phyloP scores from a whole-genome alignment of 2,888 invertebrate species.

The Neelides folsomi region DNA sequence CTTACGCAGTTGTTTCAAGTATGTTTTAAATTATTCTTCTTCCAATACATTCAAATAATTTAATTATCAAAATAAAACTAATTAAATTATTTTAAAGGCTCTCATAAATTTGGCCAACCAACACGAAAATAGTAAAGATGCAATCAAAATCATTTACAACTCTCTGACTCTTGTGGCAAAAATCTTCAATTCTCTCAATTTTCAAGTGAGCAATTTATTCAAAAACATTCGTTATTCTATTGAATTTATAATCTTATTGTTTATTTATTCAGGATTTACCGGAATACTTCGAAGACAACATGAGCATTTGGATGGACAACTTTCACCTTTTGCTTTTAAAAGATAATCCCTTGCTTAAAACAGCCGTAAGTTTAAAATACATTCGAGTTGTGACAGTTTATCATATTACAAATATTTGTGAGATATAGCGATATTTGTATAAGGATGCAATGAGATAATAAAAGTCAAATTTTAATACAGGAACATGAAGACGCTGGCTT shows the following conservation, averaged over 20 bases:
- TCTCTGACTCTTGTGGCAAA: slow-evolving; percentile 79
- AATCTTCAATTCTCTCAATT: slow-evolving; percentile 93
- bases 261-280: slow-evolving; percentile 60
- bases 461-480: slow-evolving; percentile 40
- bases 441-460: neutral
- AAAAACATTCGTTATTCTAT: no score
- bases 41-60: neutral
- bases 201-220: slow-evolving; percentile 51
- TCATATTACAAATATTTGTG: neutral
- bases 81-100: slow-evolving; percentile 46
- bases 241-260: neutral
- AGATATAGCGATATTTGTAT: neutral
- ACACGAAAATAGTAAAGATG: slow-evolving; percentile 64
- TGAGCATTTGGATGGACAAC: slow-evolving; percentile 86
- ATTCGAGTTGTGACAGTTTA: slow-evolving; percentile 1
- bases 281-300: slow-evolving; percentile 98
- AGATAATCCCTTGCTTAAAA: slow-evolving; percentile 62
- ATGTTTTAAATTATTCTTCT: slow-evolving; percentile 35
- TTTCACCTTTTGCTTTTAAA: slow-evolving; percentile 66
- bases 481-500: slow-evolving; percentile 76
- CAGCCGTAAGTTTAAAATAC: slow-evolving; percentile 41
- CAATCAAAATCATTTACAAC: slow-evolving; percentile 72
- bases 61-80: neutral
- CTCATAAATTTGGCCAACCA: slow-evolving; percentile 67
- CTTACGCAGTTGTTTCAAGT: slow-evolving; percentile 81